Conservation (phyloP, 1,140 invertebrate genomes). For the Tetranychus cinnabarinus region DNA sequence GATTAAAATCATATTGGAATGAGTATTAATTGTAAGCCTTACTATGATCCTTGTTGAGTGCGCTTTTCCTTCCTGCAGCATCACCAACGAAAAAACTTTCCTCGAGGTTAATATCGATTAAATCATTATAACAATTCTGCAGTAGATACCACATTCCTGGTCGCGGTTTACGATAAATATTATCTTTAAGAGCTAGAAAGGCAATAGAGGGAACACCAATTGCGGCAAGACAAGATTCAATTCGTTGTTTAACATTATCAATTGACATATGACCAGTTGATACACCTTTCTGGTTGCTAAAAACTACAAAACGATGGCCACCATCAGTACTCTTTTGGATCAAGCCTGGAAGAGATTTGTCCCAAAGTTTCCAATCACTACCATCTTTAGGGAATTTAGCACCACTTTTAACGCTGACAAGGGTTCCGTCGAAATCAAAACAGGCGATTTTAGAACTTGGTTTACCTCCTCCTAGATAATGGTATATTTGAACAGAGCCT, state of each 20-base stretch:
- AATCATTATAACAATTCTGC: slow-evolving; percentile 1
- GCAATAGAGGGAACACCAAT: slow-evolving; percentile 8
- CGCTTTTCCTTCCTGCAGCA: slow-evolving; percentile 9
- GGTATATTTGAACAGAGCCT: slow-evolving; percentile 2
- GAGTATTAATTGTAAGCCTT: neutral
- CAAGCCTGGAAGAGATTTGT: neutral
- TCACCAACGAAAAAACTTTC: slow-evolving; percentile 12
- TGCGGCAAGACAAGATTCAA: slow-evolving; percentile 1
- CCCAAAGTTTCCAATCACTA: slow-evolving; percentile 8
- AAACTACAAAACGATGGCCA: slow-evolving; percentile 9
- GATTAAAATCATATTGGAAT: too few relatives aligned
- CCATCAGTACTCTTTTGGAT: neutral
- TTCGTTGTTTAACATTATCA: slow-evolving; percentile 6
- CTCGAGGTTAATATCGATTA: slow-evolving; percentile 2
- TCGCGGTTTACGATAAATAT: slow-evolving; percentile 10
- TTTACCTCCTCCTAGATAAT: slow-evolving; percentile 4
- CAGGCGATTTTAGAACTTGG: slow-evolving; percentile 5
- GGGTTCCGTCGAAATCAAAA: slow-evolving; percentile 13
- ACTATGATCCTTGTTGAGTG: slow-evolving; percentile 7
- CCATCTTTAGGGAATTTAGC: slow-evolving; percentile 8
- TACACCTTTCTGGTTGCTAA: slow-evolving; percentile 12
- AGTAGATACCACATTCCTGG: slow-evolving; percentile 7
- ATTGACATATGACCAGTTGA: slow-evolving; percentile 1
- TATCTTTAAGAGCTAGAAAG: slow-evolving; percentile 3
- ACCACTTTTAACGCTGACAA: slow-evolving; percentile 7